These are phyloP conservation scores for Ochropacha duplaris DNA, from an alignment of 2,888 invertebrate species.

Conservation along the genomic window DNA sequence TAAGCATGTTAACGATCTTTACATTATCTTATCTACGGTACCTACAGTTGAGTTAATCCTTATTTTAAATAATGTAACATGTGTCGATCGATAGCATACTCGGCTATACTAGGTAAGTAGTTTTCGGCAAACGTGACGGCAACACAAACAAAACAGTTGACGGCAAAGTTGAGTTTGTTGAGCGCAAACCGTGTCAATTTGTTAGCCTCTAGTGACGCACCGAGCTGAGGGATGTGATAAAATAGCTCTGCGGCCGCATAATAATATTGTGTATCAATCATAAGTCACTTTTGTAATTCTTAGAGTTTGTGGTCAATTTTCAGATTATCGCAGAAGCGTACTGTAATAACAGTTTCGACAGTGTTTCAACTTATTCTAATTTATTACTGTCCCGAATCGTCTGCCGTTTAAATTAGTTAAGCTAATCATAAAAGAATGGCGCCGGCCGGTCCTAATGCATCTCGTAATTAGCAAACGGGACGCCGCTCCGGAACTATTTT, in stretches of 20 bases:
- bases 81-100: background rate
- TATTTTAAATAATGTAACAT: conserved; percentile 19
- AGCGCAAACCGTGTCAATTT: conserved; percentile 45
- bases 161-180: conserved; percentile 39
- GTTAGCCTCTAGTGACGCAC: conserved; percentile 14
- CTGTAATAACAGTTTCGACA: background rate
- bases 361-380: conserved; percentile 27
- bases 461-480: conserved; percentile 63
- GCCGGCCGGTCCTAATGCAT: conserved; percentile 52
- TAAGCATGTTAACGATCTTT: background rate
- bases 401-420: conserved; percentile 45
- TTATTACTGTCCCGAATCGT: background rate
- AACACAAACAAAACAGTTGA: conserved; percentile 44
- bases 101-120: too few species aligned
- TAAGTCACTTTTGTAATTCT: background rate
- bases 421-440: conserved; percentile 49
- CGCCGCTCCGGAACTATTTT: conserved; percentile 59
- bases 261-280: background rate
- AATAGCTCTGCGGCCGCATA: background rate
- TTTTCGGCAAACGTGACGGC: conserved; percentile 29
- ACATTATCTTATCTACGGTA: background rate
- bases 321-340: background rate
- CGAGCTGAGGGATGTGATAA: background rate
- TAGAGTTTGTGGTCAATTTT: background rate
- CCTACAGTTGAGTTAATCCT: background rate